A percentile compares a stretch with the other conserved stretches of the same genome.
phyloP scores from a whole-genome alignment of 2,113 vertebrate species.

The human (Homo sapiens) region GRCh38 chr22:24966001-24966500 shows the following conservation, averaged over 20 bases:
- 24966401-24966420: background rate
- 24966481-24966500: slow-evolving; percentile 28
- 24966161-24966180: background rate
- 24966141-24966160: background rate
- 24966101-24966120: background rate
- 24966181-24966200: background rate
- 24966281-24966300: background rate
- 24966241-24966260: slow-evolving; percentile 1
- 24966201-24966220: background rate
- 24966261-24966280: accelerated
- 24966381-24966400: accelerated
- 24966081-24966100: accelerated
- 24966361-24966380: background rate
- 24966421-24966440: background rate
- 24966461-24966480: background rate
- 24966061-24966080: background rate
- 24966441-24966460: background rate
- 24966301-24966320: background rate
- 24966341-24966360: accelerated
- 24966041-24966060: accelerated
- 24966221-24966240: background rate
- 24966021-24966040: background rate
- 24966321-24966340: background rate
- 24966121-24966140: background rate
- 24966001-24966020: background rate